These are phyloP conservation scores for Steatornis caripensis DNA, from an alignment of 2,113 vertebrate species.

Conservation along the genomic window DNA sequence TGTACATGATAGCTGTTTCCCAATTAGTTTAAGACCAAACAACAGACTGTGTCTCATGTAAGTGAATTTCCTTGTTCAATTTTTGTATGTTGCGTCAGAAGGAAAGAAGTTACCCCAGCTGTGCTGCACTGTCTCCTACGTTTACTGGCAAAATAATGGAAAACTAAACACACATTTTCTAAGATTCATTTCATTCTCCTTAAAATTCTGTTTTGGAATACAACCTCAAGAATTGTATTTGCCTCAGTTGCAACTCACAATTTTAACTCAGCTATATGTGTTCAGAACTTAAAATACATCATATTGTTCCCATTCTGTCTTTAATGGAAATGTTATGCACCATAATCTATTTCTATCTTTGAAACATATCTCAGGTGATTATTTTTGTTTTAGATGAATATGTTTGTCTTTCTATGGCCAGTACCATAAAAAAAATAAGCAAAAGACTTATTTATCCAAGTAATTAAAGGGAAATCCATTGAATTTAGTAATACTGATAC, in stretches of 20 bases:
- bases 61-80: not conserved
- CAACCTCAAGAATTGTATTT: slow-evolving; percentile 27
- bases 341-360: slow-evolving; percentile 8
- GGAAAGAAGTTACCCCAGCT: not conserved
- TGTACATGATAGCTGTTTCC: not conserved
- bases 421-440: not conserved
- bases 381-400: not conserved
- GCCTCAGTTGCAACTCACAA: not conserved
- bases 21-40: not conserved
- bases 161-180: not conserved
- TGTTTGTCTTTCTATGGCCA: not conserved
- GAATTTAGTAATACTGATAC: not conserved
- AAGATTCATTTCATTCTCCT: slow-evolving; percentile 35
- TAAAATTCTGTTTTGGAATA: slow-evolving; percentile 34
- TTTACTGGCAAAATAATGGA: slow-evolving; percentile 17
- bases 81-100: slow-evolving; percentile 11
- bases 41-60: not conserved
- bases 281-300: slow-evolving; percentile 42
- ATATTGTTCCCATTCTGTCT: slow-evolving; percentile 39
- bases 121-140: not conserved
- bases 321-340: slow-evolving; percentile 25
- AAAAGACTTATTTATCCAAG: not conserved
- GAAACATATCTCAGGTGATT: not conserved
- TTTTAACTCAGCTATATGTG: not conserved
- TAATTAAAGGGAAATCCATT: not conserved